A percentile compares a stretch with the other conserved stretches of the same genome.
Conservation (phyloP, 2,888 invertebrate genomes). For the Caenorhabditis sulstoni region DNA sequence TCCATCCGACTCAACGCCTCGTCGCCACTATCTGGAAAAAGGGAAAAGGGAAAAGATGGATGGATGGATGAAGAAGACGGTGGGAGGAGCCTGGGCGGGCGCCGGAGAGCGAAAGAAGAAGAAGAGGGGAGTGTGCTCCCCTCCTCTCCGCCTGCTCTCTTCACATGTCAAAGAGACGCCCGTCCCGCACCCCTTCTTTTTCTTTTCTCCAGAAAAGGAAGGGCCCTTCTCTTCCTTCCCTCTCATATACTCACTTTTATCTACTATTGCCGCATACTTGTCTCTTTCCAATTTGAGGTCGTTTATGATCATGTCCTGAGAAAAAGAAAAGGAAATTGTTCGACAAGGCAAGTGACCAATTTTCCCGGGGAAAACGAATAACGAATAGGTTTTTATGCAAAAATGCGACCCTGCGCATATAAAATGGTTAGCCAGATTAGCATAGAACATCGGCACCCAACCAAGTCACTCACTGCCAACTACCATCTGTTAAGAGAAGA, state of each 20-base stretch:
- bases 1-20: slow-evolving; percentile 71
- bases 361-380: background rate
- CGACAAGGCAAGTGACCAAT: background rate
- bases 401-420: background rate
- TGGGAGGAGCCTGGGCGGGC: background rate
- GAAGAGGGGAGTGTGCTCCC: slow-evolving; percentile 6
- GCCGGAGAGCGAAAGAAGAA: background rate
- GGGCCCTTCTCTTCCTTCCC: background rate
- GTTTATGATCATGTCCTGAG: slow-evolving; percentile 52
- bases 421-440: no score
- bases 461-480: no score
- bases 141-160: slow-evolving; percentile 20
- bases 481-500: no score
- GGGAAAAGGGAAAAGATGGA: slow-evolving; percentile 6
- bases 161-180: slow-evolving; percentile 50
- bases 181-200: slow-evolving; percentile 11
- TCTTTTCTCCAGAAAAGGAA: background rate
- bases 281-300: slow-evolving; percentile 54
- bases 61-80: background rate
- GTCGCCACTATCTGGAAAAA: slow-evolving; percentile 56
- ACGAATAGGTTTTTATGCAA: no score
- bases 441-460: no score
- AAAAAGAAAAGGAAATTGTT: background rate
- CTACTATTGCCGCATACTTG: slow-evolving; percentile 50
- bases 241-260: slow-evolving; percentile 54